phyloP scores from a whole-genome alignment of 1,140 invertebrate genomes.

The Heliconius hewitsoni region DNA sequence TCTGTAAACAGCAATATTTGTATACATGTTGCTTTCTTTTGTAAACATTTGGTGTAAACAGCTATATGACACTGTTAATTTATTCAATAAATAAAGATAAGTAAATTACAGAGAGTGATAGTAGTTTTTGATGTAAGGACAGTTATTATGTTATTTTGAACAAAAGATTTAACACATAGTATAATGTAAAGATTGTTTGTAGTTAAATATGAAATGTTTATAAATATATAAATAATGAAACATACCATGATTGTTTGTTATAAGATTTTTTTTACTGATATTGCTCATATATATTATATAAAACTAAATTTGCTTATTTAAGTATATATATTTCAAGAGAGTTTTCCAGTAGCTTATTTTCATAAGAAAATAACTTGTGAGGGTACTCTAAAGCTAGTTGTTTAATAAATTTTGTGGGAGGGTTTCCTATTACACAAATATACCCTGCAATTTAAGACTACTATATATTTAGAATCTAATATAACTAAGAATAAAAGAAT shows the following conservation, averaged over 20 bases:
- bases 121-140: not conserved
- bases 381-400: too few species aligned
- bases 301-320: not conserved
- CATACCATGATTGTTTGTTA: not conserved
- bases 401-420: too few species aligned
- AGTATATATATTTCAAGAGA: not conserved
- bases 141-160: not conserved
- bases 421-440: too few species aligned
- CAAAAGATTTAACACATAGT: not conserved
- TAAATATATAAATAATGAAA: not conserved
- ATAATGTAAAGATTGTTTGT: not conserved
- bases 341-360: not conserved
- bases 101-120: conserved; percentile 7
- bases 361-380: not conserved
- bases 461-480: too few species aligned
- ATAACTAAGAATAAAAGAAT: too few species aligned
- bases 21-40: conserved; percentile 29
- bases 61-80: conserved; percentile 29
- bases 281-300: too few species aligned
- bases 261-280: not conserved
- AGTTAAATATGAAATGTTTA: not conserved
- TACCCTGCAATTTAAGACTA: too few species aligned
- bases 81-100: conserved; percentile 27
- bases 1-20: conserved; percentile 18
- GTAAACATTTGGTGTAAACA: conserved; percentile 30